Conservation (phyloP, 64 coral and sea anemone genomes). For the Actinia equina region DNA sequence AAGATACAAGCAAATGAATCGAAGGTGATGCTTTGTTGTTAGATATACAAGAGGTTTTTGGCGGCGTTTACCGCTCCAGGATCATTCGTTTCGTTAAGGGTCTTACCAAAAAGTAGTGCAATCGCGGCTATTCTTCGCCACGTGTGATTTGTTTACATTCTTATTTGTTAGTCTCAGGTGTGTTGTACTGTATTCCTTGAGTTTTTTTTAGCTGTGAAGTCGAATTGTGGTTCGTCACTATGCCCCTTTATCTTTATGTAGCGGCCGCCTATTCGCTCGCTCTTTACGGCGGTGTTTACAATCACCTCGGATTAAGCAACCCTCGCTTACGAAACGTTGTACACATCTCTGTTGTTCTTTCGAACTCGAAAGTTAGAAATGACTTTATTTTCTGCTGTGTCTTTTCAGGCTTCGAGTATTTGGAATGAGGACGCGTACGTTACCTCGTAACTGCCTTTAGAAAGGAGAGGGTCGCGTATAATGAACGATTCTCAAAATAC, state of each 20-base stretch:
- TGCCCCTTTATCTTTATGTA: background rate
- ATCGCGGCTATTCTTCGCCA: slow-evolving; percentile 10
- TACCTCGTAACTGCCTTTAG: slow-evolving; percentile 14
- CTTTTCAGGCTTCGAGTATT: slow-evolving; percentile 5
- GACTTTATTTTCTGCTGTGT: slow-evolving; percentile 16
- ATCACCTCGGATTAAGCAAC: background rate
- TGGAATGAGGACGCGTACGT: slow-evolving; percentile 11
- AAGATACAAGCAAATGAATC: slow-evolving; percentile 11
- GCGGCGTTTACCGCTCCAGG: background rate
- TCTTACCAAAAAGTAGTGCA: background rate
- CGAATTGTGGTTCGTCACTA: background rate
- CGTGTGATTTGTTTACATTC: slow-evolving; percentile 33
- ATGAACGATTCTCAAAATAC: slow-evolving; percentile 17
- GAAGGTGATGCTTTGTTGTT: background rate
- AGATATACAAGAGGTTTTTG: background rate
- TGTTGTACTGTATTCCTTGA: background rate
- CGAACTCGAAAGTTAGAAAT: background rate
- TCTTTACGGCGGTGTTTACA: slow-evolving; percentile 4
- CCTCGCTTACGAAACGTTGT: background rate
- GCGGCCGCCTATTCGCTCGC: slow-evolving; percentile 9
- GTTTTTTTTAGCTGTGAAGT: background rate
- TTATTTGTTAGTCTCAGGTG: background rate
- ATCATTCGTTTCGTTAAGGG: slow-evolving; percentile 13
- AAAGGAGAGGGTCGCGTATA: slow-evolving; percentile 14
- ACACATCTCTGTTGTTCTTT: background rate